Evolutionary conservation across 1,140 invertebrate species (phyloP).

Genomic region (Bombyx mori): DNA sequence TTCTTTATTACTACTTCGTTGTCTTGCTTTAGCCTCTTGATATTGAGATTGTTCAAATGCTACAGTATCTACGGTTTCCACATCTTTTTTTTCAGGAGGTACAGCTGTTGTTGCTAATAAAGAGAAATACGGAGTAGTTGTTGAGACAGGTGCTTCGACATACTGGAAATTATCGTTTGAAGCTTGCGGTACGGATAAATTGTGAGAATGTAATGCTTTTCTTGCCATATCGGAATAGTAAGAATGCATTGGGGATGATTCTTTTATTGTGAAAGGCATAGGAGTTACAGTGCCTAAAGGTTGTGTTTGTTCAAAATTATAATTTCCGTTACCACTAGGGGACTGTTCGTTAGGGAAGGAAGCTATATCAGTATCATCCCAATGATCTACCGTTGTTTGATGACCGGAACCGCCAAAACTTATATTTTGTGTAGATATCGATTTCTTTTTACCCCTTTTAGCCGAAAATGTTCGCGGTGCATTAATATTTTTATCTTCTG

Average conservation of each 20-base stretch:
- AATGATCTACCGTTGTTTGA: constrained; percentile 50
- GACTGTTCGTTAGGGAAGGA: constrained; percentile 22
- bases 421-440: constrained; percentile 62
- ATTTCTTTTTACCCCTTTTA: constrained; percentile 53
- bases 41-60: constrained; percentile 6
- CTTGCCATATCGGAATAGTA: constrained; percentile 47
- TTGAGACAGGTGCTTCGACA: constrained; percentile 39
- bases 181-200: constrained; percentile 36
- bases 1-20: background rate
- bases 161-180: constrained; percentile 59
- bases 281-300: constrained; percentile 19
- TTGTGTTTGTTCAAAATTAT: constrained; percentile 37
- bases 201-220: constrained; percentile 40
- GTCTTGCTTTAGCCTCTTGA: background rate
- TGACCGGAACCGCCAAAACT: constrained; percentile 58
- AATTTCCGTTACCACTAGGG: constrained; percentile 38
- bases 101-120: constrained; percentile 23
- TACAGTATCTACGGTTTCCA: constrained; percentile 5
- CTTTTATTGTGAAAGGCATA: constrained; percentile 34
- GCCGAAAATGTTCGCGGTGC: constrained; percentile 15
- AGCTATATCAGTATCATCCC: constrained; percentile 31
- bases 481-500: constrained; percentile 42
- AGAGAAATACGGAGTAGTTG: constrained; percentile 22
- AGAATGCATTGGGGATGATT: constrained; percentile 39
- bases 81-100: background rate